Evolutionary conservation across 2,888 invertebrate genomes (phyloP), one percentile per base, ranked within the genome.

Genomic region (Athripsodes cinereus): DNA sequence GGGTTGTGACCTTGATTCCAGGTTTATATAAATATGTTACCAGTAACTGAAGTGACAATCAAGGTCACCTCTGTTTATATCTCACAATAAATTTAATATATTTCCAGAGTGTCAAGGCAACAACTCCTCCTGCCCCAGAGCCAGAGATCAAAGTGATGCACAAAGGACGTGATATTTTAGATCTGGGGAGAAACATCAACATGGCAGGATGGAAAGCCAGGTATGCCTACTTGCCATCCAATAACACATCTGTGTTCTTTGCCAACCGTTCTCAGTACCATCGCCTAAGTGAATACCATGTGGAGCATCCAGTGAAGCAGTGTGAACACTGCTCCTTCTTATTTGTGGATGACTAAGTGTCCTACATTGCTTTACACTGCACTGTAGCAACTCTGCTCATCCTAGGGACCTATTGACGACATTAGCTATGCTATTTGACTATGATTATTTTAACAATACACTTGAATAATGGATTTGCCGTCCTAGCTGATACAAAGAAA

Each of bases 221-320:
- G 58, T 74, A 78, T 52, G 79, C 82, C 10, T 70, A 71, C 66
- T 73, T 84, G 72, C 82, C 82, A 3, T 74, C 78, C 8, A 78
- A 79, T 70, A 80, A 81, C 67, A 76, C 79, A 11, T 72, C 75
- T n/a, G 72, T 79, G 67, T 82, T 80, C 75, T 81, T 82, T 68
- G 79, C 80, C 65, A 84, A 84, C 72, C 79, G 82, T 66, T 83
- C 84, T 49, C 80, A 83, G 70, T 81, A 81, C 66, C 81, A 81
- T 69, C 79, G 82, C 53, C 72, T 83, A 66, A 79, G 81, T 6
- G 78, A 79, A 10, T 76, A 77, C 60, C 80, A 78, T 65, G 79
- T 80, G 69, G 81, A 82, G 72, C 82, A 81, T 67, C 79, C 80
- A 71, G 77, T 74, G 68, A 80, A 79, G 64, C 70, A 72, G 67